phyloP scores from a whole-genome alignment of 1,140 invertebrate genomes.

The Adoxophyes honmai region DNA sequence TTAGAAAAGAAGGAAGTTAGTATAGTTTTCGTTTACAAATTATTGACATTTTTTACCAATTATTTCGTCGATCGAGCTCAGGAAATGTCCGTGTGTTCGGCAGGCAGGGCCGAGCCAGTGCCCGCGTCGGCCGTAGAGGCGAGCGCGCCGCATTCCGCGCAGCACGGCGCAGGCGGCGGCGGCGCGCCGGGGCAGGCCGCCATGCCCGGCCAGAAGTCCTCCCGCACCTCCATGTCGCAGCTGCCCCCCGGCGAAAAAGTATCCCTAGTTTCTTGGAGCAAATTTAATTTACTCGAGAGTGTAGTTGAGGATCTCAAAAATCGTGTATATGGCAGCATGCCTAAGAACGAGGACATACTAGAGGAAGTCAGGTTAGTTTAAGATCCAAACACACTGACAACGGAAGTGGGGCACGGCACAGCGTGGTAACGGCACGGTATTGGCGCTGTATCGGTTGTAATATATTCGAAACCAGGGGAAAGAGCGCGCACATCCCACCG shows the following conservation, averaged over 20 bases:
- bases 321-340: slow-evolving; percentile 60
- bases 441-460: no score
- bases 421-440: no score
- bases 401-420: no score
- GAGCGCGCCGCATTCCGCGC: no score
- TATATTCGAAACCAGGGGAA: no score
- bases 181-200: background rate
- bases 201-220: background rate
- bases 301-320: slow-evolving; percentile 55
- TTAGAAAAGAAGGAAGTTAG: slow-evolving; percentile 30
- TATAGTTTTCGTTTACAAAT: slow-evolving; percentile 26
- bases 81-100: no score
- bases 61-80: background rate
- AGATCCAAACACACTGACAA: no score
- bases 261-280: slow-evolving; percentile 57
- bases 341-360: slow-evolving; percentile 61
- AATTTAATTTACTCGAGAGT: slow-evolving; percentile 56
- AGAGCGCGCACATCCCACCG: no score
- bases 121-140: no score
- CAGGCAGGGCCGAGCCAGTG: no score
- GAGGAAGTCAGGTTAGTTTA: slow-evolving; percentile 58
- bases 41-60: no score
- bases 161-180: no score
- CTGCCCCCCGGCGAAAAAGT: slow-evolving; percentile 39
- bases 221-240: slow-evolving; percentile 7